Evolutionary conservation across 2,888 invertebrate genomes (phyloP).

Genomic region (Drymonia ruficornis): DNA sequence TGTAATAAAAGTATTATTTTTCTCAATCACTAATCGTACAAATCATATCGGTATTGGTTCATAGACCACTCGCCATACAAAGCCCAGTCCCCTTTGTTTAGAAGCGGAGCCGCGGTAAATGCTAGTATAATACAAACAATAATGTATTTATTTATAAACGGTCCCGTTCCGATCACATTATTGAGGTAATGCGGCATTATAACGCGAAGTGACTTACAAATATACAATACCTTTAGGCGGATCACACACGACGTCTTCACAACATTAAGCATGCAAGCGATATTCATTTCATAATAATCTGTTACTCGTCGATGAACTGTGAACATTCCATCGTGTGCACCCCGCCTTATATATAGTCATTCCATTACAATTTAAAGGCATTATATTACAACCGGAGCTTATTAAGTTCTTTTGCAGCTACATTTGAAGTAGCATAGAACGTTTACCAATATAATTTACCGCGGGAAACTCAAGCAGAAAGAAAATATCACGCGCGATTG

Average conservation of each 20-base stretch:
- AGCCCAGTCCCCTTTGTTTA: no score
- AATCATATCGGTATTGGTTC: no score
- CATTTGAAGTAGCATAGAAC: not conserved
- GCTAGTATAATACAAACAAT: no score
- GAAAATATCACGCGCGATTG: not conserved
- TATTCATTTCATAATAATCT: not conserved
- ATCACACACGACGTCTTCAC: not conserved
- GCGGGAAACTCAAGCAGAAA: not conserved
- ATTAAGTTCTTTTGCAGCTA: not conserved
- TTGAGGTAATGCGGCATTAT: slow-evolving; percentile 51
- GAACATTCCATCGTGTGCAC: not conserved
- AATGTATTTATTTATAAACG: not conserved
- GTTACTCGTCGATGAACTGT: not conserved
- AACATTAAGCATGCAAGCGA: not conserved
- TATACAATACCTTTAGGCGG: slow-evolving; percentile 3
- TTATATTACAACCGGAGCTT: not conserved
- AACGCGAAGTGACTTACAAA: slow-evolving; percentile 26
- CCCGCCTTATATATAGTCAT: not conserved
- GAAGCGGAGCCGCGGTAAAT: no score
- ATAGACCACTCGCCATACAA: no score
- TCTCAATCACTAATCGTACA: no score
- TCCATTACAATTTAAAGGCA: slow-evolving; percentile 23
- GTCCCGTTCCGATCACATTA: slow-evolving; percentile 39
- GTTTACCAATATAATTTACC: not conserved
- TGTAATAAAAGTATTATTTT: no score